These are phyloP conservation scores for cattle (Bos taurus) DNA, from an alignment of 2,113 vertebrate species.

Conservation along the genomic window ARS-UCD2.0 NC_037343.1:42276501-42277000, in stretches of 20 bases:
- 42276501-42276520: not conserved
- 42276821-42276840: not conserved
- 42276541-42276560: not conserved
- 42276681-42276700: rapidly evolving
- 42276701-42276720: not conserved
- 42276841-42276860: not conserved
- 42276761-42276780: not conserved
- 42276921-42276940: not conserved
- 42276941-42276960: not conserved
- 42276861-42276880: not conserved
- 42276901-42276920: not conserved
- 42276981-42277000: not conserved
- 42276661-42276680: not conserved
- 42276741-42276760: not conserved
- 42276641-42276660: not conserved
- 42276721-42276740: not conserved
- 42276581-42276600: not conserved
- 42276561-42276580: not conserved
- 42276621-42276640: not conserved
- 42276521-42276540: not conserved
- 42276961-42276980: not conserved
- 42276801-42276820: not conserved
- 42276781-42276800: rapidly evolving
- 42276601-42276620: not conserved
- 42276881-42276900: not conserved